Percentiles rank a stretch among this genome's conserved stretches.
phyloP scores from a whole-genome alignment of 2,888 invertebrate species.

The Hetaerina titia region DNA sequence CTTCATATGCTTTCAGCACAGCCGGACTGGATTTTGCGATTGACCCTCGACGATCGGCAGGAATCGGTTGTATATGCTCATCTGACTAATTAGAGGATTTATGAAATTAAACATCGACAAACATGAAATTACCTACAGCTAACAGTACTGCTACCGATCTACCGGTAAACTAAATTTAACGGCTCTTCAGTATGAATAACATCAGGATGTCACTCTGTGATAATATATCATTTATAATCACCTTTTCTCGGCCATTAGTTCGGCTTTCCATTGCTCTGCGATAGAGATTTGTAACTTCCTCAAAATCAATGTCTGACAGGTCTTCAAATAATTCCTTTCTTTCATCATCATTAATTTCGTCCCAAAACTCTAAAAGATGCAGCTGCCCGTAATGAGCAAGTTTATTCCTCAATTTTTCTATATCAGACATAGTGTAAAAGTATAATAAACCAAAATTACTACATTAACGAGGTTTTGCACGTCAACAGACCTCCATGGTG shows the following conservation, averaged over 20 bases:
- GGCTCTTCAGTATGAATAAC: neutral
- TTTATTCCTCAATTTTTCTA: slow-evolving; percentile 79
- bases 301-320: slow-evolving; percentile 84
- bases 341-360: slow-evolving; percentile 83
- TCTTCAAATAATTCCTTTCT: slow-evolving; percentile 81
- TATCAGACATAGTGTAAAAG: slow-evolving; percentile 73
- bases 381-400: slow-evolving; percentile 86
- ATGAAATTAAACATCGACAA: slow-evolving; percentile 67
- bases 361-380: slow-evolving; percentile 91
- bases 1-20: slow-evolving; percentile 84
- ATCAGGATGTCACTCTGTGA: neutral
- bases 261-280: slow-evolving; percentile 82
- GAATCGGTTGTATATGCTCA: slow-evolving; percentile 90
- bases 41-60: slow-evolving; percentile 87
- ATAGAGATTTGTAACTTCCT: slow-evolving; percentile 86
- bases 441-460: slow-evolving; percentile 54
- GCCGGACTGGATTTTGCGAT: slow-evolving; percentile 83
- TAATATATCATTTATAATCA: slow-evolving; percentile 73
- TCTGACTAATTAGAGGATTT: slow-evolving; percentile 77
- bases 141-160: neutral
- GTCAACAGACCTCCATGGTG: slow-evolving; percentile 66
- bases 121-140: neutral
- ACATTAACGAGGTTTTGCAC: slow-evolving; percentile 47
- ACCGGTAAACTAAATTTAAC: neutral
- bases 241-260: slow-evolving; percentile 82